Evolutionary conservation across 2,888 invertebrate species (phyloP), one percentile per base, ranked within the genome.

Genomic region (Saturnia pavonia): DNA sequence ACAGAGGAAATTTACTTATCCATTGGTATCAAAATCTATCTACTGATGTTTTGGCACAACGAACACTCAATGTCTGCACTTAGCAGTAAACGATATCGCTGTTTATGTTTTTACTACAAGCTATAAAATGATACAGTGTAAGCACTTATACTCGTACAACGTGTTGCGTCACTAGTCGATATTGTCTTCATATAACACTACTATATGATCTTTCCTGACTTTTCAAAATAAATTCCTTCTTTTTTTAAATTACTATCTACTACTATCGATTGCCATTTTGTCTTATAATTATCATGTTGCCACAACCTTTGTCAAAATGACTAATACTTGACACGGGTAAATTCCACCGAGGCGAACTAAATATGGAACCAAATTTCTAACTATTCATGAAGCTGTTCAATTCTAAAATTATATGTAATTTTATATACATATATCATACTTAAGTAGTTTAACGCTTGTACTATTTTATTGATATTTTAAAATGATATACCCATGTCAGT

Each of bases 11-110:
- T n/a, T 51, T 8, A 51, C 6, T 7, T 51, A 4, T 60, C 14
- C 60, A 25, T 25, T 11, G 12, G 27, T 12, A 63, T 27, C 27
- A 63, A 34, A 63, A 63, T 9, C 11, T 27, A 63, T 27, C 16
- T 63, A 63, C 4, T n/a, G 40, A 45, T 48, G 48, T 57, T 60
- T 60, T 60, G 63, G n/a, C 34, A 68, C 34, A 45, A 68, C 68
- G 63, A 77, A 79, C 80, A 22, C 81, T 82, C 7, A 54, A n/a
- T 54, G 34, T 4, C 34, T 34, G 34, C 34, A 34, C n/a, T 3
- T 82, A 76, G 76, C 76, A 75, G 76, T 79, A 77, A 83, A 82
- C 76, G 78, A 45, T 43, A 68, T 27, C 60, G 71, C 70, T 54
- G 43, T 71, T 71, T 68, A 71, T 70, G 73, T 80, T 84, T 81